A percentile compares a stretch with the other conserved stretches of the same genome.
These are phyloP conservation scores for Papilio glaucus DNA, from an alignment of 1,140 invertebrate species.

Conservation along the genomic window DNA sequence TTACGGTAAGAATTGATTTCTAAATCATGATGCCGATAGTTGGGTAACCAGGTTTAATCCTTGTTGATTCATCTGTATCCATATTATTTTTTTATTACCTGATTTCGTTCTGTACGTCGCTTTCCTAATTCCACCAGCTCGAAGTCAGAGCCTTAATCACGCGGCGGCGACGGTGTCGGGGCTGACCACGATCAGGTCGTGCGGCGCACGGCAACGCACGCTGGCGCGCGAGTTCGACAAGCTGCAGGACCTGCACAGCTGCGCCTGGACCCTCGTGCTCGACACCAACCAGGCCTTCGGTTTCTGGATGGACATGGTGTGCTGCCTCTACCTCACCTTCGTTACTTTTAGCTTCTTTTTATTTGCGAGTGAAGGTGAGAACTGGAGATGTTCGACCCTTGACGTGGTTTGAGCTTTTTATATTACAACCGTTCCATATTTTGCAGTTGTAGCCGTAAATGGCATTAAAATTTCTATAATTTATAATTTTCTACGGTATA, in stretches of 20 bases:
- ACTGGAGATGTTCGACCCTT: neutral
- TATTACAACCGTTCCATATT: neutral
- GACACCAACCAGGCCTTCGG: constrained; percentile 86
- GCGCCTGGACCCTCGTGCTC: constrained; percentile 88
- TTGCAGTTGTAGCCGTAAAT: neutral
- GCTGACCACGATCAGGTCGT: constrained; percentile 91
- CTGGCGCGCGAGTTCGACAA: constrained; percentile 86
- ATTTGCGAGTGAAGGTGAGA: constrained; percentile 65
- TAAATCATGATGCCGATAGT: no score
- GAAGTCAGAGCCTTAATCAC: constrained; percentile 93
- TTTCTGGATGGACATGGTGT: constrained; percentile 86
- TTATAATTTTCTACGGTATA: no score
- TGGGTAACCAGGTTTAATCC: no score
- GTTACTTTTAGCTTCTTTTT: constrained; percentile 85
- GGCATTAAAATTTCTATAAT: neutral
- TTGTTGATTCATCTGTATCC: no score
- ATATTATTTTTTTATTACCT: no score
- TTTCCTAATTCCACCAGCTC: constrained; percentile 76
- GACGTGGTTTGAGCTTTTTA: neutral
- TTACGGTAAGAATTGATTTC: no score
- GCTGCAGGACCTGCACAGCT: constrained; percentile 89
- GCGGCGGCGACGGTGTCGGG: constrained; percentile 91
- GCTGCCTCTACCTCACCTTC: constrained; percentile 85
- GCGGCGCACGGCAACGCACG: constrained; percentile 80
- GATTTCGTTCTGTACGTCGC: neutral